These are phyloP conservation scores for Nothura maculosa DNA, from an alignment of 2,797 vertebrate genomes.

Conservation along the genomic window DNA sequence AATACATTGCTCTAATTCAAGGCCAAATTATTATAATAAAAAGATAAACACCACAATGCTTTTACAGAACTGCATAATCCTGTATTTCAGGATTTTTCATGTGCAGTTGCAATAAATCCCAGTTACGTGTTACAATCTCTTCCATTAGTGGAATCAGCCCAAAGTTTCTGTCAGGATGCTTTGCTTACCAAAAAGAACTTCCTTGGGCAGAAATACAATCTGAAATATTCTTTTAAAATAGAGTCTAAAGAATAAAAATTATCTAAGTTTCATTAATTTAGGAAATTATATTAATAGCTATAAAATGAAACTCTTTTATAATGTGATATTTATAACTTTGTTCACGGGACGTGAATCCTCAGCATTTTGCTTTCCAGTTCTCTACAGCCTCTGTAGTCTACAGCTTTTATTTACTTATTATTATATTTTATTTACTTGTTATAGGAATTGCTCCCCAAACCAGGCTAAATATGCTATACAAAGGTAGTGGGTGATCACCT, in stretches of 20 bases:
- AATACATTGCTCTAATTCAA: constrained; percentile 19
- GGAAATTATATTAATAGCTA: no score
- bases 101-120: constrained; percentile 39
- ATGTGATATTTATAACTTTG: neutral
- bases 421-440: neutral
- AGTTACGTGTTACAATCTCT: neutral
- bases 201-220: neutral
- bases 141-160: neutral
- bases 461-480: neutral
- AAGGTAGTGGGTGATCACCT: fast-evolving
- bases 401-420: neutral
- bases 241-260: constrained; percentile 25
- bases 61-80: neutral
- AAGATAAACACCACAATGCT: constrained; percentile 8
- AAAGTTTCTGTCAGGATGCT: neutral
- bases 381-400: neutral
- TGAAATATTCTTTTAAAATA: neutral
- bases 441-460: fast-evolving
- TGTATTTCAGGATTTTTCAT: constrained; percentile 33
- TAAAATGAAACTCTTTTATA: neutral
- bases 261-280: neutral
- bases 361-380: fast-evolving
- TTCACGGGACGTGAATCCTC: neutral
- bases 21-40: neutral
- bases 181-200: neutral